Conservation (phyloP, 2,888 invertebrate genomes). For the Ophion ventricosus region DNA sequence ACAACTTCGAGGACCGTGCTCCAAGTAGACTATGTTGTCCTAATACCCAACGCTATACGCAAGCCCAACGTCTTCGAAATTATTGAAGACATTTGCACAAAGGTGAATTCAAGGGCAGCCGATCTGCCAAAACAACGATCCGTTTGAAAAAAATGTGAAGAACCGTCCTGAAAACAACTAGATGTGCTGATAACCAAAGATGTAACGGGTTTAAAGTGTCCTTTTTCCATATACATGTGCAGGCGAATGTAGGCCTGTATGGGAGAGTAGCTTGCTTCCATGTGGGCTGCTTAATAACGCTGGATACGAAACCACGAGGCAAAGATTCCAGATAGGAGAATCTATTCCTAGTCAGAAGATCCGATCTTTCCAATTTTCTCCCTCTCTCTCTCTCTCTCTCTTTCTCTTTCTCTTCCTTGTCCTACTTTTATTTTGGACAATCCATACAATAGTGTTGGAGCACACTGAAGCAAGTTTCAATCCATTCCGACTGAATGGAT, state of each 20-base stretch:
- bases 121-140: not conserved
- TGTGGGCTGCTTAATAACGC: constrained; percentile 49
- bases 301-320: constrained; percentile 71
- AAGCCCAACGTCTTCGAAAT: not conserved
- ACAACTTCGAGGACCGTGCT: not conserved
- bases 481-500: not conserved
- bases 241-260: constrained; percentile 14
- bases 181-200: not conserved
- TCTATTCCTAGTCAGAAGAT: constrained; percentile 73
- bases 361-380: constrained; percentile 63
- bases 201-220: not conserved
- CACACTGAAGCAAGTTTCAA: not conserved
- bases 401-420: not conserved
- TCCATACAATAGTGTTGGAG: not conserved
- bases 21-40: not conserved
- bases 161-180: not conserved
- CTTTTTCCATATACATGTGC: not conserved
- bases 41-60: not conserved
- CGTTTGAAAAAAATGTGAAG: not conserved
- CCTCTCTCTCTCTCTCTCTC: constrained; percentile 33
- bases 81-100: not conserved
- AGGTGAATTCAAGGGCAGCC: not conserved
- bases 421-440: constrained; percentile 11
- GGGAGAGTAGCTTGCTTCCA: constrained; percentile 56
- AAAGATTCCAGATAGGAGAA: constrained; percentile 77